Evolutionary conservation across 1,140 invertebrate genomes (phyloP).

Genomic region (Drosophila orena): DNA sequence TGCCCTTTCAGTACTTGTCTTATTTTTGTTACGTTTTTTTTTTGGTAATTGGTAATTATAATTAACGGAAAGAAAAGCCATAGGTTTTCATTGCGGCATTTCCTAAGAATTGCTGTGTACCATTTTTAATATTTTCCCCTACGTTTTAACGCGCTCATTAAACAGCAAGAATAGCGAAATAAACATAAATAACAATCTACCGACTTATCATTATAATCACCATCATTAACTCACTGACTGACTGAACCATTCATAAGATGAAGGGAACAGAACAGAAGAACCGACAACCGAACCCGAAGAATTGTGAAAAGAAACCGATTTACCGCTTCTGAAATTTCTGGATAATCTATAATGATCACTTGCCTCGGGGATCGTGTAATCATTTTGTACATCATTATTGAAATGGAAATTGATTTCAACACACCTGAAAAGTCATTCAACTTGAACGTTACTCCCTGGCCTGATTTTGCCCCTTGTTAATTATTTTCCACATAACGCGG

Average conservation of each 20-base stretch:
- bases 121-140: conserved; percentile 10
- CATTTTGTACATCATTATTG: conserved; percentile 51
- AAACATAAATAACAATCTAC: conserved; percentile 61
- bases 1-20: conserved; percentile 21
- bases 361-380: conserved; percentile 25
- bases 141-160: conserved; percentile 46
- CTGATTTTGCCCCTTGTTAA: conserved; percentile 48
- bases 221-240: conserved; percentile 77
- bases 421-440: conserved; percentile 68
- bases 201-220: conserved; percentile 63
- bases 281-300: conserved; percentile 14
- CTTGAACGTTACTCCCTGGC: conserved; percentile 58
- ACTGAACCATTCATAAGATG: conserved; percentile 40
- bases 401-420: conserved; percentile 68
- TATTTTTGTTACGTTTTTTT: neutral
- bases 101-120: conserved; percentile 6
- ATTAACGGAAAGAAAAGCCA: conserved; percentile 29
- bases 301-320: conserved; percentile 16
- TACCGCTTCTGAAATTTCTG: conserved; percentile 34
- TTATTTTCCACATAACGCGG: conserved; percentile 38
- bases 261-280: conserved; percentile 23
- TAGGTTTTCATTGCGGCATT: conserved; percentile 24
- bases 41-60: conserved; percentile 30
- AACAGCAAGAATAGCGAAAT: conserved; percentile 35
- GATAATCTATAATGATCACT: conserved; percentile 43